Conservation (phyloP, 2,888 invertebrate genomes). For the Uloborus plumipes region DNA sequence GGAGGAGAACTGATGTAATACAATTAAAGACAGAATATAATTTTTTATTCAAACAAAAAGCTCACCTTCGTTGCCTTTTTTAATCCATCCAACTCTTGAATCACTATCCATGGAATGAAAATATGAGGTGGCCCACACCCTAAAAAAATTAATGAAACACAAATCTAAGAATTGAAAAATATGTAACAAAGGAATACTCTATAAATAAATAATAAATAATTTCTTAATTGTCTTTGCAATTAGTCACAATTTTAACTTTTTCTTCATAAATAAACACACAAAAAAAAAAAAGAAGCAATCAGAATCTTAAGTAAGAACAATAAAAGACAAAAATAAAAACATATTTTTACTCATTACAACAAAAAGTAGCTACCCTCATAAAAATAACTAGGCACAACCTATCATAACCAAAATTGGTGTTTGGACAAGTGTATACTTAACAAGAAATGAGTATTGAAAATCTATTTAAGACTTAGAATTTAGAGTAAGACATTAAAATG, state of each 20-base stretch:
- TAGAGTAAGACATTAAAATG: too few relatives aligned
- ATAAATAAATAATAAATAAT: too few relatives aligned
- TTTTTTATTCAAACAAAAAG: neutral
- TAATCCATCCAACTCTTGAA: conserved; percentile 42
- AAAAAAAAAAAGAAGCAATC: neutral
- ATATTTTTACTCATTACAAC: neutral
- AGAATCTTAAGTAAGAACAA: neutral
- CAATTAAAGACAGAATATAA: neutral
- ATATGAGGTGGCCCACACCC: conserved; percentile 54
- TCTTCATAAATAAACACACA: too few relatives aligned
- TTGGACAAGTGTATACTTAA: too few relatives aligned
- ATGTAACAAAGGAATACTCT: neutral
- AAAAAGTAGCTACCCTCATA: too few relatives aligned
- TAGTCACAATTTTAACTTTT: too few relatives aligned
- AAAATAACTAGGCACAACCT: too few relatives aligned
- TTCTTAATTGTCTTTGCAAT: too few relatives aligned
- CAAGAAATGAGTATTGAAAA: too few relatives aligned
- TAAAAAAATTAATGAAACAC: neutral
- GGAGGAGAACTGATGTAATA: too few relatives aligned
- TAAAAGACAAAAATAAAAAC: neutral
- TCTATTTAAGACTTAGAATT: too few relatives aligned
- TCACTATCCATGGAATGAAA: conserved; percentile 50
- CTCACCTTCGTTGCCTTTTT: neutral
- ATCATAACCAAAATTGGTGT: too few relatives aligned
- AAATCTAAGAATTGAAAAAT: neutral